Percentiles rank a stretch among this genome's conserved stretches.
phyloP scores from a whole-genome alignment of 2,888 invertebrate species.

The Hemithea aestivaria region DNA sequence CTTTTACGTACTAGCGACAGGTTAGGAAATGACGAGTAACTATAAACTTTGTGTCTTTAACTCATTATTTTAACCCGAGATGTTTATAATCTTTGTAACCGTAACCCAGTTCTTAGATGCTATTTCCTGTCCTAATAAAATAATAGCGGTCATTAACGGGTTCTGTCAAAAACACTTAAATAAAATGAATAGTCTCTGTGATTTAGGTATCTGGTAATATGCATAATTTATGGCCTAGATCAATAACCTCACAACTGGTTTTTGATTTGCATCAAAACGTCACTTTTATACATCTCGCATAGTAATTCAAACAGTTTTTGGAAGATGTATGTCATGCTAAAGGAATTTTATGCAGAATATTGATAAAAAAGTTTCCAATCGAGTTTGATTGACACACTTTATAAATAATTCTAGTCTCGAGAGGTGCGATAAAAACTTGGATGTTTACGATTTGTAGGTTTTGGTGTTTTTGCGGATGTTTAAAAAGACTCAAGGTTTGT shows the following conservation, averaged over 20 bases:
- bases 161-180: conserved; percentile 18
- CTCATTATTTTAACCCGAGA: too few species aligned
- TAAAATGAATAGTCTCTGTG: conserved; percentile 28
- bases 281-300: conserved; percentile 16
- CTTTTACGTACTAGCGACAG: background rate
- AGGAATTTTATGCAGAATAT: conserved; percentile 15
- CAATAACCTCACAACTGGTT: conserved; percentile 46
- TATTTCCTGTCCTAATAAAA: conserved; percentile 26
- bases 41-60: too few species aligned
- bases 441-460: too few species aligned
- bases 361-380: conserved; percentile 12
- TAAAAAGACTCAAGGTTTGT: background rate
- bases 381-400: conserved; percentile 3
- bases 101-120: conserved; percentile 11
- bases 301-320: conserved; percentile 16
- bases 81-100: too few species aligned
- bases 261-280: conserved; percentile 28
- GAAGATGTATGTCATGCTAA: conserved; percentile 11
- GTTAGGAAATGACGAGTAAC: too few species aligned
- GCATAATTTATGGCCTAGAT: conserved; percentile 41
- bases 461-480: conserved; percentile 1
- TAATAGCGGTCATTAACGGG: conserved; percentile 17
- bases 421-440: too few species aligned
- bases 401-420: background rate
- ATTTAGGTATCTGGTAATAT: too few species aligned